Evolutionary conservation across 2,888 invertebrate genomes (phyloP).

Genomic region (Coleophora flavipennella): DNA sequence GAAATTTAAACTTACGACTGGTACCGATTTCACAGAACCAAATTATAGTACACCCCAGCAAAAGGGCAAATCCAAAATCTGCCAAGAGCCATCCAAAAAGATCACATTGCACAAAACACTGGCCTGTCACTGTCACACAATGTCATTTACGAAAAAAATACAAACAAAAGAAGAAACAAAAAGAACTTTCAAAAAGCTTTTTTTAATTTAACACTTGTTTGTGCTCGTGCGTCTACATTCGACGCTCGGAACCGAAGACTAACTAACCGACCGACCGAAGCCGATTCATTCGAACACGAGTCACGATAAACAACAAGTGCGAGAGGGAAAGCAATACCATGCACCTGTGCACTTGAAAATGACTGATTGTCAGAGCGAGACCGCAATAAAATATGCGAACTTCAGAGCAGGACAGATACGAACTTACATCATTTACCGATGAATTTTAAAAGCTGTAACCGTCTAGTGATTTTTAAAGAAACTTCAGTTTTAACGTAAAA

Average conservation of each 20-base stretch:
- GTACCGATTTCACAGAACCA: constrained; percentile 6
- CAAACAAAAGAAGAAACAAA: constrained; percentile 13
- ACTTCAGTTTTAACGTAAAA: constrained; percentile 14
- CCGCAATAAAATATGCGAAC: constrained; percentile 45
- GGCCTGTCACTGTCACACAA: constrained; percentile 24
- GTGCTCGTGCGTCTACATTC: constrained; percentile 29
- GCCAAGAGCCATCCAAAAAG: constrained; percentile 36
- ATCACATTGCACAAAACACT: constrained; percentile 21
- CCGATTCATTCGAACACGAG: constrained; percentile 7
- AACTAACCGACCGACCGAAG: constrained; percentile 45
- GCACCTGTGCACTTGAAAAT: constrained; percentile 67
- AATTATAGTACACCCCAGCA: constrained; percentile 7
- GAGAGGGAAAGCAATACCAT: constrained; percentile 45
- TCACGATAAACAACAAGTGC: constrained; percentile 40
- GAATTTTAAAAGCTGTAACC: constrained; percentile 24
- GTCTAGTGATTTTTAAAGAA: constrained; percentile 13
- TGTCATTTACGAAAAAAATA: constrained; percentile 28
- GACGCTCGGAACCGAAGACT: constrained; percentile 19
- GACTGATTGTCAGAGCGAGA: constrained; percentile 50
- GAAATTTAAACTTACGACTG: background rate
- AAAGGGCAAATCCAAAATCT: constrained; percentile 13
- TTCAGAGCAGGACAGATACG: background rate
- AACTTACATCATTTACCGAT: constrained; percentile 20
- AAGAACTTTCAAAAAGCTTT: constrained; percentile 36
- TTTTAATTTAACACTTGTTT: constrained; percentile 14